Evolutionary conservation across 1,140 invertebrate species (phyloP).

Genomic region (Ephestia elutella): DNA sequence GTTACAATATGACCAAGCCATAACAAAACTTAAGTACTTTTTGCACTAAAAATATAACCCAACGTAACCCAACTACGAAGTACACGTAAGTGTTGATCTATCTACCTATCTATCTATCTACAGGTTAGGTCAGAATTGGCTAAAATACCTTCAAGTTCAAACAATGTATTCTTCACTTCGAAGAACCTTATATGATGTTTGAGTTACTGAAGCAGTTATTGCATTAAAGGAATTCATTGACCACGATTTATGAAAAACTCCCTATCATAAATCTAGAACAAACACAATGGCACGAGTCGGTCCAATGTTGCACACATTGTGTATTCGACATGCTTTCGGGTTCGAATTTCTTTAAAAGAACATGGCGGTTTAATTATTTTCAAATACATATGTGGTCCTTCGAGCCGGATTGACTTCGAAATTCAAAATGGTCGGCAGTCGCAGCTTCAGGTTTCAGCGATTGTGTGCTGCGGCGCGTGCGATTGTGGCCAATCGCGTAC

Average conservation of each 20-base stretch:
- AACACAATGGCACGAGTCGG: slow-evolving; percentile 4
- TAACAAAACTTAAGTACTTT: too few species aligned
- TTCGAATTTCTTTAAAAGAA: background rate
- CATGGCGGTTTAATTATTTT: slow-evolving; percentile 2
- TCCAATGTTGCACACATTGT: background rate
- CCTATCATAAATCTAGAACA: slow-evolving; percentile 4
- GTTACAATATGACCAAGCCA: too few species aligned
- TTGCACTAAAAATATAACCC: too few species aligned
- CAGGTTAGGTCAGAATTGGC: too few species aligned
- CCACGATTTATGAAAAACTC: background rate
- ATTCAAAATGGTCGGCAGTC: slow-evolving; percentile 17
- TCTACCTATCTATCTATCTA: too few species aligned
- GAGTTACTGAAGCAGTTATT: too few species aligned
- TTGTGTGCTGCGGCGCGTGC: slow-evolving; percentile 41
- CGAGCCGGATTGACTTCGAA: background rate
- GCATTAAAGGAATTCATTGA: too few species aligned
- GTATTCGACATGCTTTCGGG: background rate
- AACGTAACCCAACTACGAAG: too few species aligned
- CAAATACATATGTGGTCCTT: background rate
- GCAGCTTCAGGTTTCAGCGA: slow-evolving; percentile 44
- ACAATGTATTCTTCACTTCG: too few species aligned
- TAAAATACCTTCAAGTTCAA: too few species aligned
- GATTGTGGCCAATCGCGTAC: slow-evolving; percentile 20
- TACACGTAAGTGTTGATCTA: too few species aligned
- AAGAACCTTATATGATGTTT: background rate